Evolutionary conservation across 2,113 vertebrate genomes (phyloP).

Genomic region (Pelvicachromis taeniatus): DNA sequence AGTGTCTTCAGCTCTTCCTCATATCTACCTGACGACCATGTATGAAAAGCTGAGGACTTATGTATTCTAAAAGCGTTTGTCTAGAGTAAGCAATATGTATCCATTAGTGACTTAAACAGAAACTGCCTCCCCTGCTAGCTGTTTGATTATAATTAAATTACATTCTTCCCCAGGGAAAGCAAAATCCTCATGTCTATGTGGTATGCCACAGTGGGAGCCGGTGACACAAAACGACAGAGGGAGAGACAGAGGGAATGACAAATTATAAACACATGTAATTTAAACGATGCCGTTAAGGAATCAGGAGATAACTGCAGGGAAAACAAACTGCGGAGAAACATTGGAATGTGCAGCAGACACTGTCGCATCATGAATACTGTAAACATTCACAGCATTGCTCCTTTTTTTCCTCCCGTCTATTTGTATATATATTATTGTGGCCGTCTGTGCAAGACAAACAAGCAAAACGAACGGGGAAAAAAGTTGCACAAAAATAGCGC

Average conservation of each 20-base stretch:
- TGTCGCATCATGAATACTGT: neutral
- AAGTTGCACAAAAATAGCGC: neutral
- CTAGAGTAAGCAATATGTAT: conserved; percentile 68
- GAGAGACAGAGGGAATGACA: conserved; percentile 57
- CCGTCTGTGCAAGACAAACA: neutral
- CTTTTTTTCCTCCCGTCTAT: neutral
- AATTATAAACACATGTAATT: conserved; percentile 66
- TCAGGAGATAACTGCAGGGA: conserved; percentile 35
- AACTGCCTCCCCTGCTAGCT: conserved; percentile 76
- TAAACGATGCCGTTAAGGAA: conserved; percentile 61
- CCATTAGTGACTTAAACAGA: conserved; percentile 71
- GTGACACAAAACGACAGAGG: conserved; percentile 35
- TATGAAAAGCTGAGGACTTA: conserved; percentile 11
- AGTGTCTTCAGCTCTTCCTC: neutral
- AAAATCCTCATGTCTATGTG: conserved; percentile 55
- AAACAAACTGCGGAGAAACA: conserved; percentile 44
- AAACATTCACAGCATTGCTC: neutral
- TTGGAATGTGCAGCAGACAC: conserved; percentile 14
- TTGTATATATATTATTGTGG: neutral
- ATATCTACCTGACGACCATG: neutral
- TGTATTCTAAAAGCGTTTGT: conserved; percentile 43
- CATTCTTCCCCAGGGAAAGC: conserved; percentile 69
- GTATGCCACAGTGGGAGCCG: conserved; percentile 51
- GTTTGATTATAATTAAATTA: conserved; percentile 86
- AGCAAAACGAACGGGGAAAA: neutral